A percentile compares a stretch with the other conserved stretches of the same genome.
Evolutionary conservation across 2,113 vertebrate species (phyloP).

Genomic region (Cichladusa arquata): DNA sequence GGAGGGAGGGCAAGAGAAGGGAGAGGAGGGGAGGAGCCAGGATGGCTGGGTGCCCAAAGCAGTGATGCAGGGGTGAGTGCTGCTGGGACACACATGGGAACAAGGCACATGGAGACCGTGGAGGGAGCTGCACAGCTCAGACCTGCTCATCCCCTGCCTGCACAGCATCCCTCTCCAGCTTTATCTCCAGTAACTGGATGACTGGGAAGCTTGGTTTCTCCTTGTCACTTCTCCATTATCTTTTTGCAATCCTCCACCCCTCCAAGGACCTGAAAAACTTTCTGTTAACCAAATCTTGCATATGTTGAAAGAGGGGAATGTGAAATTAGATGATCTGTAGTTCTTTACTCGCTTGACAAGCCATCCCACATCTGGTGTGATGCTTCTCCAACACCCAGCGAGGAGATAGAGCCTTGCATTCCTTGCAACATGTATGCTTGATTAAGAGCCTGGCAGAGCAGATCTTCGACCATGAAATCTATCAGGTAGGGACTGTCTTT

Average conservation of each 20-base stretch:
- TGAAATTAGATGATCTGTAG: background rate
- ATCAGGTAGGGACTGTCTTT: slow-evolving; percentile 11
- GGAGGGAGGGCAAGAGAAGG: background rate
- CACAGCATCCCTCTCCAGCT: background rate
- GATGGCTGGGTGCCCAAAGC: background rate
- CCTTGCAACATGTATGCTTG: background rate
- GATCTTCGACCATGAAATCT: background rate
- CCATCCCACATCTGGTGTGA: background rate
- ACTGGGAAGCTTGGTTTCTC: background rate
- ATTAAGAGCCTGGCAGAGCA: background rate
- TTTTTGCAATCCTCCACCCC: background rate
- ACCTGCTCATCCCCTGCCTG: background rate
- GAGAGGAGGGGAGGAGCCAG: background rate
- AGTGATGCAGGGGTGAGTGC: fast-evolving
- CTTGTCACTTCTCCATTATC: background rate
- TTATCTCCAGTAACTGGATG: background rate
- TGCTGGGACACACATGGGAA: background rate
- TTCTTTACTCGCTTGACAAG: background rate
- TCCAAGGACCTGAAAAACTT: background rate
- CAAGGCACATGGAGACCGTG: background rate
- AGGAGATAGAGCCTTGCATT: background rate
- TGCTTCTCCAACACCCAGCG: background rate
- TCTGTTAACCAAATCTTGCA: background rate
- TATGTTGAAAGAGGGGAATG: background rate
- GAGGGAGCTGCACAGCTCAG: background rate